Evolutionary conservation across 2,113 vertebrate species (phyloP), one percentile per base, ranked within the genome.

Genomic region (Neotoma lepida): DNA sequence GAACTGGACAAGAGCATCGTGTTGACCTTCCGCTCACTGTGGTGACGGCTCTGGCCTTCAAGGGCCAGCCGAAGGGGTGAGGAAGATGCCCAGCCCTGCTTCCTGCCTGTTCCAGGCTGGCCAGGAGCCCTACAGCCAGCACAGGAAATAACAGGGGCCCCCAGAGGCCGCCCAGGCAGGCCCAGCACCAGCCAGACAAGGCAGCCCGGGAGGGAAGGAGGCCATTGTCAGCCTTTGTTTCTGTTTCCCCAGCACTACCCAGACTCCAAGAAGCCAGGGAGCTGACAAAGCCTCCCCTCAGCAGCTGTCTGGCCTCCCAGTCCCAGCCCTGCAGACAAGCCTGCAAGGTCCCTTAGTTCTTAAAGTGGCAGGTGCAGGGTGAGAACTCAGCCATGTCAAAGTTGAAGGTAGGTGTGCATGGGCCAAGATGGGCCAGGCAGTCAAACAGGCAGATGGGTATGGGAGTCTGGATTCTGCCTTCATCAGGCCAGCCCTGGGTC

Each of bases 141-240:
- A 96, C 97, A 97, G 97, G 97, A 98, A 97, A 96, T 97, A 95
- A 95, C 96, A 96, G 85, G 87, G 87, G 94, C 95, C 95, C 91
- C 95, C 90, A 95, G 93, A 96, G 96, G 94, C 93, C 70, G 51
- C 73, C 71, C 80, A 46, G 41, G 66, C 91, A 94, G 94, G 93
- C 91, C 86, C 80, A 22, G 90, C 76, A 86, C n/a, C 39, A 4
- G 56, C 26, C n/a, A 39, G 56, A 24, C 94, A 35, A 92, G 81
- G 89, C 91, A 84, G 91, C 93, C 96, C 24, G 86, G 93, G 90
- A 94, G 97, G 97, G 84, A 95, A 74, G 95, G 93, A 97, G 95
- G 94, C 95, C 95, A 95, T 95, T 97, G 41, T 97, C 91, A 88
- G 94, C 92, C 96, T 97, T 96, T 95, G 92, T 96, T 97, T 90